Base-by-base conservation (phyloP, 1,140 invertebrate species). In the Penaeus japonicus region DNA sequence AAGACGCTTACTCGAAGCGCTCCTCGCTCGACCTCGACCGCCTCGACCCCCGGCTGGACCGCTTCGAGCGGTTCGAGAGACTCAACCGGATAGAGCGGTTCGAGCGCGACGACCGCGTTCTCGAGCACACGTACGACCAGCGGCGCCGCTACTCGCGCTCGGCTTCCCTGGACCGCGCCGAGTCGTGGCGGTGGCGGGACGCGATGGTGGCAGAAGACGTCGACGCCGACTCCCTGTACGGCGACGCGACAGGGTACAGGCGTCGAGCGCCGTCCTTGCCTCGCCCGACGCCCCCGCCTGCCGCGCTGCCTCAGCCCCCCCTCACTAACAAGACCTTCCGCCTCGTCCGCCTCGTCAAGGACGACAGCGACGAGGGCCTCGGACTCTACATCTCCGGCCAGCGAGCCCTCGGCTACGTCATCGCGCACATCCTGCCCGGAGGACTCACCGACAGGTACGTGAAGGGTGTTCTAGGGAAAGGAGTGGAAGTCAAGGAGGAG, bases 351-450 rank as follows among this genome's bases (percentile, higher is more conserved):
- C 94, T 97, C 32, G 92, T 94, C 7, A 95, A 95, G 91, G 85
- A 87, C 17, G 94, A 94, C 80, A 93, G 95, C 0, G 93, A 93
- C 62, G 95, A 96, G 91, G 96, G 96, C 92, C 92, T 97, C 30
- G 96, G 96, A 1, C 96, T 97, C 90, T 96, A 96, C 91, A 96
- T 97, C 27, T 93, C 94, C 0, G 94, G 95, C 85, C 94, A 95
- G 91, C 95, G 94, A 20, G 93, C 95, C 17, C 94, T 96, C 79
- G 96, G 96, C n/a, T 97, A 96, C 92, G 93, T 96, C 90, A 95
- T 97, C 1, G 96, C 96, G 24, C 95, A 96, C 91, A 95, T 97
- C 4, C 95, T 96, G 30, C 95, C 95, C n/a, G 95, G 95, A 75
- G 96, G 96, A 83, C 92, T 97, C 89, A 96, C 96, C 7, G 94